Evolutionary conservation across 2,797 vertebrate genomes (phyloP), one percentile per base, ranked within the genome.

Genomic region (Haliaeetus vocifer): DNA sequence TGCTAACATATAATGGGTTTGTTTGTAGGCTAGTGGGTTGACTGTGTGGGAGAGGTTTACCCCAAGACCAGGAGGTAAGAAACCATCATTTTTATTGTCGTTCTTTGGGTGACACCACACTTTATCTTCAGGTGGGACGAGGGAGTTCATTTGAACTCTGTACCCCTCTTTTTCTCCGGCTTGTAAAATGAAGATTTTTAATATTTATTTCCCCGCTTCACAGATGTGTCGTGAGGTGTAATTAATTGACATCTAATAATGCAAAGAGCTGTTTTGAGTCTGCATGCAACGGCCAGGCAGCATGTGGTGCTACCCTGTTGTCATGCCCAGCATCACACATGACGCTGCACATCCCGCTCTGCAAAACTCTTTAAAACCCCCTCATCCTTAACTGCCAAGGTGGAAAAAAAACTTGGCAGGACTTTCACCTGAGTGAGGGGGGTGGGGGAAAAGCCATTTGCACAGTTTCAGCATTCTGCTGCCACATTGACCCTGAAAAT

Each of bases 171-270:
- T 59, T 67, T 76, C 80, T 92, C 65, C 0, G 0, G 66, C 66
- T 88, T 95, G 50, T 73, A 45, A 92, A 95, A 92, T 52, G 17
- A 93, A 83, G 53, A 40, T 5, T 80, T 92, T 70, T 68, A 38
- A 13, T 61, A 67, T 29, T 80, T 65, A 17, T 31, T 94, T 94
- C 77, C 74, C 50, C 59, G 68, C 53, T 50, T 90, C 74, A 58
- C 31, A 59, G 31, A n/a, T 35, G 44, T 31, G 11, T 44, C 2
- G 0, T 63, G 85, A 79, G 53, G 33, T 62, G 37, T 44, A 58
- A 61, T 50, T 63, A 75, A 74, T 75, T 75, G n/a, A 58, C 17
- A 45, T 55, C 23, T 82, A 56, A 52, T 56, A 72, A 56, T 21
- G 31, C 71, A 75, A 62, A 88, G 85, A 67, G 62, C 35, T 80